Evolutionary conservation across 2,888 invertebrate species (phyloP).

Genomic region (Diarsia dahlii): DNA sequence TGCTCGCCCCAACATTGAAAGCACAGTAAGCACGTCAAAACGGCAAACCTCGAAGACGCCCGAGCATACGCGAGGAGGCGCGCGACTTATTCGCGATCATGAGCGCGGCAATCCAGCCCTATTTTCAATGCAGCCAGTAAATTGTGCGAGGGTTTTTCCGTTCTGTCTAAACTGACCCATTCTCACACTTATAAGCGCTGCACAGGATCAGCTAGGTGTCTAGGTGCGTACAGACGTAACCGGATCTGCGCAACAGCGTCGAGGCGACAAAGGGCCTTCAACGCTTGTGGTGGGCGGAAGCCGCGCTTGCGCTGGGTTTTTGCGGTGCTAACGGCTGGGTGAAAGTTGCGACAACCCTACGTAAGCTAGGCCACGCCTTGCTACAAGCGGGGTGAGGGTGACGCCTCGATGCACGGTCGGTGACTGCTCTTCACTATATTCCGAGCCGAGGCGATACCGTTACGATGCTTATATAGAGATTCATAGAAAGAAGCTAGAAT

Average conservation of each 20-base stretch:
- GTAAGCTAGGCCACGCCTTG: background rate
- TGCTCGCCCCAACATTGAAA: background rate
- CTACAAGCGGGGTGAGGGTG: background rate
- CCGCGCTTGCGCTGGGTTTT: background rate
- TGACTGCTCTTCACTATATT: background rate
- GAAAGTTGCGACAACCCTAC: background rate
- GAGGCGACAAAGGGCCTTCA: background rate
- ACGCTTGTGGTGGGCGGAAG: background rate
- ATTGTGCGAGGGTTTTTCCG: background rate
- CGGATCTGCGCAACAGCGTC: background rate
- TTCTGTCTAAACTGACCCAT: background rate
- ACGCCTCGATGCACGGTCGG: background rate
- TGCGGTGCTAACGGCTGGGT: background rate
- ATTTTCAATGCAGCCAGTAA: background rate
- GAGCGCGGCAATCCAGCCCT: background rate
- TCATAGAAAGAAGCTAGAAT: background rate
- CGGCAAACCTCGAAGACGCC: background rate
- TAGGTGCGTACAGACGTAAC: background rate
- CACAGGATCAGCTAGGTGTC: background rate
- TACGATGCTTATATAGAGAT: background rate
- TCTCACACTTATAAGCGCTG: background rate
- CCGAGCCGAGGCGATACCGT: background rate
- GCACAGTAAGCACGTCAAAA: background rate
- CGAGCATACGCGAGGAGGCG: background rate
- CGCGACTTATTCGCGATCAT: background rate